Evolutionary conservation across 2,797 vertebrate species (phyloP), one percentile per base, ranked within the genome.

Genomic region (Gobio occitaniae): DNA sequence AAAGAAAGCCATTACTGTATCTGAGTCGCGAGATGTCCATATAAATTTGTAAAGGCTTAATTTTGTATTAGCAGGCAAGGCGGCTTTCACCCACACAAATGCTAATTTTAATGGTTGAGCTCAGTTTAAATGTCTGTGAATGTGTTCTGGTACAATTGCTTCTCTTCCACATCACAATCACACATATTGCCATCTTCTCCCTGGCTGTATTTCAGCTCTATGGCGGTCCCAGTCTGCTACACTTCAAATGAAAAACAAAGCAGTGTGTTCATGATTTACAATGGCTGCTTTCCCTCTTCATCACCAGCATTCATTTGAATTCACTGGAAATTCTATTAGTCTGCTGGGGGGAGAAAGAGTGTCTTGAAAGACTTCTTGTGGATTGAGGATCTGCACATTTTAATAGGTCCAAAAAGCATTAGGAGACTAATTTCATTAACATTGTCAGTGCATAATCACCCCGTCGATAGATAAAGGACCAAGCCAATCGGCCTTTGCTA

Each of bases 401-500:
- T 94, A 94, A 93, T 92, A 91, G 91, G 91, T 90, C 92, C 71
- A 41, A 85, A 88, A 89, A 92, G 85, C 92, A 93, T 92, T 86
- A 87, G 86, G 90, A 89, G 86, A 88, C 91, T 95, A 93, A 94
- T 94, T 94, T 93, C 91, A 95, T 94, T 93, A 93, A 88, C 80
- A 78, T 88, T 90, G 88, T 90, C 88, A n/a, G 84, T 41, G 44
- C 70, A 84, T 89, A 84, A 88, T 91, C 86, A 86, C 70, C 83
- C 83, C 32, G 29, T 71, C 44, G 78, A 56, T 88, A 75, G 87
- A 87, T 87, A 56, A 86, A 87, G 84, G 83, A 84, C 82, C 41
- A 83, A 78, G 82, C 81, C 72, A 83, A 80, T 82, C 69, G n/a
- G 87, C 65, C 65, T 76, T n/a, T 71, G 81, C 87, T 89, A 88